Base-by-base conservation (phyloP, 1,140 invertebrate genomes). In the Panonychus citri region DNA sequence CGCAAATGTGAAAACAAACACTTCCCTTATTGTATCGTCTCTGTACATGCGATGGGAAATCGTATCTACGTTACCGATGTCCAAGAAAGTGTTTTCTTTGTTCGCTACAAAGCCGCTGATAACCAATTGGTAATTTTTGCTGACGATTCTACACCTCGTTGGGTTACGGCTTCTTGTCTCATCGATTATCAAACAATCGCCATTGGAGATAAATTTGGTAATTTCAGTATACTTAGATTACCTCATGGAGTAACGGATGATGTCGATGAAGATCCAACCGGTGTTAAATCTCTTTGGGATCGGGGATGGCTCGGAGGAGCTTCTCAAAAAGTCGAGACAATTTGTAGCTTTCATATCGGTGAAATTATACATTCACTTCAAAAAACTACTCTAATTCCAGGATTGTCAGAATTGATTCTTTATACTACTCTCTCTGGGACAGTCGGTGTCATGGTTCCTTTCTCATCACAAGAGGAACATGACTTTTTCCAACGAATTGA, bases 401-500 rank as follows among this genome's bases (percentile, higher is more conserved):
- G 93, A 27, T 91, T 93, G 13, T 89, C 84, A 8, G 94, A 98
- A 68, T 88, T 85, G 3, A 70, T 99, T 0, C 80, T 99, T 0
- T 99, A 98, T 65, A 86, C 90, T 0, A 98, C 94, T 0, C 65
- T 98, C 1, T 91, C 86, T 60, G 95, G 95, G 13, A 81, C 85
- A 7, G 82, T 99, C 1, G 95, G 94, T 2, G 90, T 95, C 39
- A 73, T 99, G 4, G 85, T 98, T 13, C 91, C 95, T 0, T 98
- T 99, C 64, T 93, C 90, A 0, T 94, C 90, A 28, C 82, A 93
- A 65, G 94, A 99, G 67, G 93, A 98, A 69, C 89, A 93, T 63
- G 93, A 98, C 66, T 97, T 98, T 66, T 98, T 99, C 72, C 93
- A 97, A 69, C 88, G 97, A 74, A 71, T 99, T 53, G 95, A 99